Percentiles rank a stretch among this genome's conserved stretches.
Evolutionary conservation across 2,797 vertebrate genomes (phyloP).

Genomic region (Pseudochirops cupreus): DNA sequence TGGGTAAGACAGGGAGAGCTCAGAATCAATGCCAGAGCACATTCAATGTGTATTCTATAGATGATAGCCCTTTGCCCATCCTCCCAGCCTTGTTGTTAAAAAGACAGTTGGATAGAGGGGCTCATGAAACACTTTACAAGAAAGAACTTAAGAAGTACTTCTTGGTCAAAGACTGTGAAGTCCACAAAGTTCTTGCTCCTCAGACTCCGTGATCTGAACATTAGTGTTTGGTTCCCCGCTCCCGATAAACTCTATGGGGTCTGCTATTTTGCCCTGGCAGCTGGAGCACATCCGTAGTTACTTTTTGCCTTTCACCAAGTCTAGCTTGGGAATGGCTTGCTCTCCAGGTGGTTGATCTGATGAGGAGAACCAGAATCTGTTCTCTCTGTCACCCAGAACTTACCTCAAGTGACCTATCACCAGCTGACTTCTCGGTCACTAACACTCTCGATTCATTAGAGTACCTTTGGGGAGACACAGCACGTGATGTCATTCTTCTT

Average conservation of each 20-base stretch:
- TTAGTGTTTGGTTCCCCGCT: constrained; percentile 21
- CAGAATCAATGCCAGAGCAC: constrained; percentile 1
- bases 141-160: constrained; percentile 54
- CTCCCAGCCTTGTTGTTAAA: constrained; percentile 20
- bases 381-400: constrained; percentile 55
- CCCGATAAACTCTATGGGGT: constrained; percentile 55
- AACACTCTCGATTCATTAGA: constrained; percentile 68
- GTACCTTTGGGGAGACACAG: background rate
- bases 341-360: constrained; percentile 36
- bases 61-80: background rate
- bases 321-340: constrained; percentile 27
- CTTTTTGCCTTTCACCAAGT: constrained; percentile 58
- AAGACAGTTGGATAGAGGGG: constrained; percentile 37
- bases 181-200: constrained; percentile 22
- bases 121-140: constrained; percentile 57
- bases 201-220: background rate
- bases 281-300: constrained; percentile 49
- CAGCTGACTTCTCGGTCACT: constrained; percentile 62
- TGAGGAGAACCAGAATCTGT: constrained; percentile 32
- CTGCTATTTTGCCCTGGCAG: constrained; percentile 51
- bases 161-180: constrained; percentile 23
- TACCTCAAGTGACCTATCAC: constrained; percentile 59
- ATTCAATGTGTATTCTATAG: constrained; percentile 44
- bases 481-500: constrained; percentile 51
- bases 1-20: constrained; percentile 21